Evolutionary conservation across 2,888 invertebrate genomes (phyloP).

Genomic region (Autographa pulchrina): DNA sequence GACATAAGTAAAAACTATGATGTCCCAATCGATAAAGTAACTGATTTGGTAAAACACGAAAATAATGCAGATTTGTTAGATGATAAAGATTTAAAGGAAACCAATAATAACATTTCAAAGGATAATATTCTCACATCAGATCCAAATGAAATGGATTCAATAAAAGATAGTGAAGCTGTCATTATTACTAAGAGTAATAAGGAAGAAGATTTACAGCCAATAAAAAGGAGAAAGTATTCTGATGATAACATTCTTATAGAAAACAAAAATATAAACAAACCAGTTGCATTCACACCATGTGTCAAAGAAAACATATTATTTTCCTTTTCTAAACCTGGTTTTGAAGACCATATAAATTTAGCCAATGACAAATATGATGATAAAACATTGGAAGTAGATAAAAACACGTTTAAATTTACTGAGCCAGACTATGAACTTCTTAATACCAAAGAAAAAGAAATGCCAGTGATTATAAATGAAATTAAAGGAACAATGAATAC

Average conservation of each 20-base stretch:
- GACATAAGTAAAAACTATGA: not conserved
- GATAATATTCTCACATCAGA: not conserved
- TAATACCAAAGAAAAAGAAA: not conserved
- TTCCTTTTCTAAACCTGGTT: conserved; percentile 21
- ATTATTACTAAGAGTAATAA: not conserved
- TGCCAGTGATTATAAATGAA: not conserved
- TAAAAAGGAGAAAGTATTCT: conserved; percentile 21
- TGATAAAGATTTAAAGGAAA: conserved; percentile 39
- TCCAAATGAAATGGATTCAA: not conserved
- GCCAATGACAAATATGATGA: not conserved
- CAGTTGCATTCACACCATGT: not conserved
- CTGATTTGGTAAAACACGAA: not conserved
- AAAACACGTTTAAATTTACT: not conserved
- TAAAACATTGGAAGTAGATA: not conserved
- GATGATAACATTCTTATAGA: not conserved
- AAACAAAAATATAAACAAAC: not conserved
- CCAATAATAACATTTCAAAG: not conserved
- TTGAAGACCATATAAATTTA: not conserved
- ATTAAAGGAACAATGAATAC: not conserved
- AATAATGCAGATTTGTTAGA: not conserved
- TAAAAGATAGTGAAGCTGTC: not conserved
- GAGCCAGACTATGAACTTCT: not conserved
- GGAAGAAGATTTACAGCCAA: not conserved
- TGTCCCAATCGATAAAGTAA: not conserved
- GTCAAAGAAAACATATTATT: not conserved